Evolutionary conservation across 2,113 vertebrate species (phyloP), one percentile per base, ranked within the genome.

Genomic region (Pyxicephalus adspersus): DNA sequence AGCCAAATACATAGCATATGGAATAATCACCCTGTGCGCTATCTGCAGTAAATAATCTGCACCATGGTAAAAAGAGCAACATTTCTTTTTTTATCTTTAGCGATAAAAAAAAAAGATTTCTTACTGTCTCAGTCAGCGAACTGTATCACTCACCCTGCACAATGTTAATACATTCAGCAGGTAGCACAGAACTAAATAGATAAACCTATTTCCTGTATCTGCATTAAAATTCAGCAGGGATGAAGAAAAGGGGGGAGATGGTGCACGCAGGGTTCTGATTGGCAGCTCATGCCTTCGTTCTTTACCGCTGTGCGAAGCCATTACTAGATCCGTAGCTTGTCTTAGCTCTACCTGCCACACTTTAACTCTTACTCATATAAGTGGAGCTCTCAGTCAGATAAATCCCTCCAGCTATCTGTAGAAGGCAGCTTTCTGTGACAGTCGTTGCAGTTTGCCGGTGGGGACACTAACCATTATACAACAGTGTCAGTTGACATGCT

Each of bases 211-310:
- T 25, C 58, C 16, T 16, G 61, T 23, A 26, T 51, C 31, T 50
- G 16, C n/a, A 81, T 80, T 80, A 72, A 23, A 6, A 80, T 72
- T 60, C 78, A 72, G 66, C 22, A 57, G 70, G 52, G 52, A 58
- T 73, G 19, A n/a, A 23, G 64, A 29, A 19, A 3, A 20, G n/a
- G 77, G 38, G 61, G 29, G 31, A 8, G 25, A 11, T 74, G 34
- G 64, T 20, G 61, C 0, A n/a, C 11, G 26, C 20, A 20, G 16
- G 23, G 28, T 23, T 25, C 26, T 78, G 76, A 78, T 26, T 78
- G 76, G 55, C 77, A 80, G 77, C 65, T 61, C 31, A 23, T 28
- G 29, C 20, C 17, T 45, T 54, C 19, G 58, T 71, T 54, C 58
- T 34, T 64, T 63, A 73, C 58, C 23, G 67, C 57, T 72, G 67